Percentiles rank a stretch among this genome's conserved stretches.
Conservation (phyloP, 2,888 invertebrate genomes). For the Drosophila nigricruria region DNA sequence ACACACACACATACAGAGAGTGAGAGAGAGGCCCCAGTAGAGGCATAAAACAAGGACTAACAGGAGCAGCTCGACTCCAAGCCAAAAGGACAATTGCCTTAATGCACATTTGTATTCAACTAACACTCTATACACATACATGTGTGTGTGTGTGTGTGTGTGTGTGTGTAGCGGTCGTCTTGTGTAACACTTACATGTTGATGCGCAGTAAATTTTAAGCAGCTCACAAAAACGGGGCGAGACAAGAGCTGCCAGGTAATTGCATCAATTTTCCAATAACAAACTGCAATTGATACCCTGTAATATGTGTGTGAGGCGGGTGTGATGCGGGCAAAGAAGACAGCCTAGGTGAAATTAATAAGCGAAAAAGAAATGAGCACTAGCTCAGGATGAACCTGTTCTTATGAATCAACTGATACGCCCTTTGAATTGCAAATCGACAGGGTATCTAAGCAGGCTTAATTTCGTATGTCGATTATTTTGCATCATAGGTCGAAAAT, state of each 20-base stretch:
- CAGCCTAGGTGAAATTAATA: not conserved
- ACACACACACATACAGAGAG: constrained; percentile 7
- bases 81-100: constrained; percentile 51
- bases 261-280: constrained; percentile 24
- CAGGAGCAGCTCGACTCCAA: constrained; percentile 11
- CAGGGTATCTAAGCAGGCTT: not conserved
- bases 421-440: not conserved
- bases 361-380: too few relatives aligned
- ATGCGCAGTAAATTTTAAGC: constrained; percentile 45
- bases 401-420: not conserved
- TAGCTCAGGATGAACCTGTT: not conserved
- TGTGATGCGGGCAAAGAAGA: not conserved
- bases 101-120: constrained; percentile 51
- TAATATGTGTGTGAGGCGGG: not conserved
- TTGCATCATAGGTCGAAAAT: too few relatives aligned
- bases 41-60: constrained; percentile 24
- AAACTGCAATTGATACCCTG: constrained; percentile 12
- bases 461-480: too few relatives aligned
- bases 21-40: constrained; percentile 18
- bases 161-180: constrained; percentile 11
- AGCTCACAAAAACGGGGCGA: constrained; percentile 4
- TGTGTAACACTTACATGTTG: constrained; percentile 48
- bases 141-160: constrained; percentile 8
- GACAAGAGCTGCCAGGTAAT: constrained; percentile 3
- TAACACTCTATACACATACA: not conserved